Base-by-base conservation (phyloP, 2,797 vertebrate genomes). In the Siniperca scherzeri region DNA sequence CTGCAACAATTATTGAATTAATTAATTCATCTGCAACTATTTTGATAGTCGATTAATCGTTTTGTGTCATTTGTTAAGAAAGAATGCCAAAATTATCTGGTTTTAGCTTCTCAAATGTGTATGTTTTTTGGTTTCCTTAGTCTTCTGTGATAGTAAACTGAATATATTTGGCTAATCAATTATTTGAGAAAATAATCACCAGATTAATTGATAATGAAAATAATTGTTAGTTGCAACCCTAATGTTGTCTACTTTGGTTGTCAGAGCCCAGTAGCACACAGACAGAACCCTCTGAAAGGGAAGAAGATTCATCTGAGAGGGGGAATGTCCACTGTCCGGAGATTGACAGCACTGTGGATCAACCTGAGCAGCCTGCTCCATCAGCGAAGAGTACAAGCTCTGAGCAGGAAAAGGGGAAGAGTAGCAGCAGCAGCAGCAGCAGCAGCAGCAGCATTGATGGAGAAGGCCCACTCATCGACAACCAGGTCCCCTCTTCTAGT, bases 261-360 rank as follows among this genome's bases (percentile, higher is more conserved):
- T 61, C 82, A 98, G 97, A 97, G 78, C 93, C 95, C 85, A 94
- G 95, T 89, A 96, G 95, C 94, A 94, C 95, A 87, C 90, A 94
- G 82, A 93, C 93, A 77, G 96, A 95, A 60, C 65, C 81, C 40
- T 83, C 92, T 78, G 84, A 93, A 65, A 95, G 91, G 77, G 91
- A 95, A 84, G 87, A 65, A 30, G 96, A 95, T 66, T 95, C 95
- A 80, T 95, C 94, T 72, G 95, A 92, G 90, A 92, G 60, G 46
- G 91, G 85, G 70, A 88, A 91, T 59, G 94, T 93, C 88, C 93
- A 93, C 79, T 81, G 88, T 91, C 90, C 82, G 42, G 95, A 97
- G 87, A 94, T 93, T 72, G 95, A 9, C 89, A 86, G 40, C 88
- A 82, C 90, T 17, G 95, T 92, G 92, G 96, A 97, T 74, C 94